Conservation (phyloP, 1,140 invertebrate genomes). For the Apis florea region DNA sequence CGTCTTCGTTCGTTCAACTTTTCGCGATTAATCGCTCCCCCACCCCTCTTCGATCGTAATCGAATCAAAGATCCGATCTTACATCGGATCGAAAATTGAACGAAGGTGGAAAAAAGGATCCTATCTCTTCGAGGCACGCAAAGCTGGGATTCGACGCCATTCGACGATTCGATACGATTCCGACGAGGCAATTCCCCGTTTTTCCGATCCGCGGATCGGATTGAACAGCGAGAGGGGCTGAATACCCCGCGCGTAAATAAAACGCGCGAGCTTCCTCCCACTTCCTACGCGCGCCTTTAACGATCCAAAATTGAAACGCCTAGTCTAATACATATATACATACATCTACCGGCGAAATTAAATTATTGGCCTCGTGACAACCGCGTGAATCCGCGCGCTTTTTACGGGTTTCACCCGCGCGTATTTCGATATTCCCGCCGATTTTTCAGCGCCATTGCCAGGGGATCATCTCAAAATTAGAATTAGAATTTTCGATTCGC, state of each 20-base stretch:
- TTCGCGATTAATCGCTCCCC: conserved; percentile 13
- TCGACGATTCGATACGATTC: too few species aligned
- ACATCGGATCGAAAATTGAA: conserved; percentile 7
- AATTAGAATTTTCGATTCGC: conserved; percentile 7
- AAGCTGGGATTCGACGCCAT: too few species aligned
- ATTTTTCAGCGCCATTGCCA: background rate
- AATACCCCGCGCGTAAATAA: background rate
- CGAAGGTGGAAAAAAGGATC: too few species aligned
- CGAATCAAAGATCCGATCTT: conserved; percentile 9
- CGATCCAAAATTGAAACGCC: background rate
- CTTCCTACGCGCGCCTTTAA: background rate
- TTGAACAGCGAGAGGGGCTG: too few species aligned
- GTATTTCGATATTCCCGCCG: background rate
- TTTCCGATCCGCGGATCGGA: too few species aligned
- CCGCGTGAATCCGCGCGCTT: background rate
- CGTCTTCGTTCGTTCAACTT: conserved; percentile 18
- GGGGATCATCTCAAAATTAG: background rate
- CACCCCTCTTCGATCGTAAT: background rate
- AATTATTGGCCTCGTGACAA: conserved; percentile 40
- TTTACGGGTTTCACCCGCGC: conserved; percentile 1
- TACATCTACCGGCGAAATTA: conserved; percentile 16
- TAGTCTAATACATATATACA: background rate
- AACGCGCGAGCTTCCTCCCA: background rate
- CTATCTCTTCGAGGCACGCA: too few species aligned
- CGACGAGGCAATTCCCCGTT: too few species aligned